phyloP scores from a whole-genome alignment of 92 coral and sea anemone species.

The Zoanthus sociatus region DNA sequence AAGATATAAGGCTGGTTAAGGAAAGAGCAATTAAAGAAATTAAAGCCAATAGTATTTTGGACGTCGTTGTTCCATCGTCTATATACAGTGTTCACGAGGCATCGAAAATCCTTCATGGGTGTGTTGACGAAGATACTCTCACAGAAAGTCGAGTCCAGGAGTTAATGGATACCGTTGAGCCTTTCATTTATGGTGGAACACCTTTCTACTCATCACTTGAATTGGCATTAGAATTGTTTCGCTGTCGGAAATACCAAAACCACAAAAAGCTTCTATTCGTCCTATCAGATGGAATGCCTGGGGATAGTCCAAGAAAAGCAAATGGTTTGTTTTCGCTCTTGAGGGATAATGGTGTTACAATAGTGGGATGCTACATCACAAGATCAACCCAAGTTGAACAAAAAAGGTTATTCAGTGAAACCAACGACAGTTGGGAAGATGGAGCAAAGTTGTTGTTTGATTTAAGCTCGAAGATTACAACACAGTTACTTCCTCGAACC shows the following conservation, averaged over 20 bases:
- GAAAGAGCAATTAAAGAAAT: conserved; percentile 26
- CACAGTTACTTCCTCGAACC: neutral
- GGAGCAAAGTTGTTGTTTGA: neutral
- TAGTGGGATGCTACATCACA: conserved; percentile 68
- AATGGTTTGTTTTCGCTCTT: neutral
- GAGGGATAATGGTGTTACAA: neutral
- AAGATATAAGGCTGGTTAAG: neutral
- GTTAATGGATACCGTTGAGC: conserved; percentile 55
- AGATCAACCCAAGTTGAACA: neutral
- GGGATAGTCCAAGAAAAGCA: conserved; percentile 45
- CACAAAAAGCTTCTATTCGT: conserved; percentile 62
- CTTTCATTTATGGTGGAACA: conserved; percentile 69
- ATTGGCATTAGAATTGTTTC: conserved; percentile 46
- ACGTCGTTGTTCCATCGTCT: too few species aligned
- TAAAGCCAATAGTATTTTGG: too few species aligned
- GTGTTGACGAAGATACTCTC: conserved; percentile 53
- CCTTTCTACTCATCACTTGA: conserved; percentile 46
- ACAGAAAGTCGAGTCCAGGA: conserved; percentile 50
- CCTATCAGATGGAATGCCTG: conserved; percentile 66
- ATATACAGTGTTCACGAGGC: conserved; percentile 49
- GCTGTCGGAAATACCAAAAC: conserved; percentile 14
- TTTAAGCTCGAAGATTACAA: neutral
- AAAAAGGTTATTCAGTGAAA: neutral
- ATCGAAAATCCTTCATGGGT: conserved; percentile 60
- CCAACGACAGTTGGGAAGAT: neutral